These are phyloP conservation scores for Pseudomyrmex cubaensis DNA, from an alignment of 1,140 invertebrate species.

Conservation along the genomic window DNA sequence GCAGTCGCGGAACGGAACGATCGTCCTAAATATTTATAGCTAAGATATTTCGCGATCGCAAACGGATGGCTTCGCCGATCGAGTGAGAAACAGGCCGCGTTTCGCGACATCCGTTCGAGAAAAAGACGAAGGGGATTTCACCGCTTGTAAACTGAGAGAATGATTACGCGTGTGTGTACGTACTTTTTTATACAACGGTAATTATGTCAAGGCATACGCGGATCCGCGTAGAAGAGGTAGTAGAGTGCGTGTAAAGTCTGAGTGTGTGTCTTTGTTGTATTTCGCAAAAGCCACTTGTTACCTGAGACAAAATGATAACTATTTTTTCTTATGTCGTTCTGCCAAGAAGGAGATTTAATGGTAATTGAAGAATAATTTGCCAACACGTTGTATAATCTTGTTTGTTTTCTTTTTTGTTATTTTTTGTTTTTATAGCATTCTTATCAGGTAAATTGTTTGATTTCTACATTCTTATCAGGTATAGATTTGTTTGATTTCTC, in stretches of 20 bases:
- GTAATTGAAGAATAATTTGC: too few species aligned
- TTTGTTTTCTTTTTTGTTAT: too few species aligned
- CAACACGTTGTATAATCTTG: too few species aligned
- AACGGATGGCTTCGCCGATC: not conserved
- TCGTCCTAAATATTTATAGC: not conserved
- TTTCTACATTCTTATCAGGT: not conserved
- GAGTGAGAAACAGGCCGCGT: too few species aligned
- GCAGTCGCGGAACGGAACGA: too few species aligned
- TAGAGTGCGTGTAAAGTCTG: not conserved
- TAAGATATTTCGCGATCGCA: constrained; percentile 10
- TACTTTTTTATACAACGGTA: not conserved
- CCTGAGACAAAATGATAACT: too few species aligned
- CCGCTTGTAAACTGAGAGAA: not conserved
- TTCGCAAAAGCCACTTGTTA: not conserved
- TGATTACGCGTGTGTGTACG: not conserved
- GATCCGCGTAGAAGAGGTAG: too few species aligned
- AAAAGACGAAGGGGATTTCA: not conserved
- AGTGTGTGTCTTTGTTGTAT: not conserved
- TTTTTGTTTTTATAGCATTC: constrained; percentile 3
- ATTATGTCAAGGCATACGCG: not conserved
- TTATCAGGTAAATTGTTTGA: constrained; percentile 24
- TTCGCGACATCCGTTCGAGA: too few species aligned
- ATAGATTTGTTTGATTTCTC: too few species aligned
- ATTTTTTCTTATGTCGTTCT: too few species aligned
- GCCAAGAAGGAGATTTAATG: too few species aligned